A percentile compares a stretch with the other conserved stretches of the same genome.
These are phyloP conservation scores for Hyles lineata DNA, from an alignment of 2,888 invertebrate species.

Conservation along the genomic window DNA sequence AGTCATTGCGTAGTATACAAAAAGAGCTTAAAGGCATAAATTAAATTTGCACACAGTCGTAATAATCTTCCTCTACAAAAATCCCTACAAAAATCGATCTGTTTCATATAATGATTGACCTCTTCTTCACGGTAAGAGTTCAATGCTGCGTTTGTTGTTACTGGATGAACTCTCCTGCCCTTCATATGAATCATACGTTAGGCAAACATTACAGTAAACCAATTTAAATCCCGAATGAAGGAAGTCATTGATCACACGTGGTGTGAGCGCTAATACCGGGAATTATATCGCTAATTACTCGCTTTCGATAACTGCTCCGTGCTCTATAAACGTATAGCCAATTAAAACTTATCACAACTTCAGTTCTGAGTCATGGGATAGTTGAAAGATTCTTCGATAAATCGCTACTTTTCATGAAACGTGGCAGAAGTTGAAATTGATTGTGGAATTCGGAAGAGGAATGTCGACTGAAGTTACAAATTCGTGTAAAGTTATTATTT, in stretches of 20 bases:
- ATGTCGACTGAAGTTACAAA: no score
- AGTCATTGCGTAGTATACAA: no score
- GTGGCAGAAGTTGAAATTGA: background rate
- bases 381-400: background rate
- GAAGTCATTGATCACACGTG: conserved; percentile 13
- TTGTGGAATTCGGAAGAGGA: no score
- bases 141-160: no score
- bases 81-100: no score
- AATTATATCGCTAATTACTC: conserved; percentile 23
- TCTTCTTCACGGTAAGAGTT: no score
- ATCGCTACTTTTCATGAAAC: background rate
- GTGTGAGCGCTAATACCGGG: background rate
- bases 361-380: conserved; percentile 4
- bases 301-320: conserved; percentile 11
- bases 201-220: background rate
- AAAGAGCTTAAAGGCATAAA: no score
- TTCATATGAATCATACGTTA: background rate
- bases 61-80: no score
- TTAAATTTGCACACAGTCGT: no score
- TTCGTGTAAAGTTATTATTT: no score
- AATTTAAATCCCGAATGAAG: background rate
- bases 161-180: no score
- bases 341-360: conserved; percentile 23
- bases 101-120: no score
- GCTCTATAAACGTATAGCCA: conserved; percentile 11